phyloP scores from a whole-genome alignment of 2,113 vertebrate genomes.

The Xiphophorus couchianus region DNA sequence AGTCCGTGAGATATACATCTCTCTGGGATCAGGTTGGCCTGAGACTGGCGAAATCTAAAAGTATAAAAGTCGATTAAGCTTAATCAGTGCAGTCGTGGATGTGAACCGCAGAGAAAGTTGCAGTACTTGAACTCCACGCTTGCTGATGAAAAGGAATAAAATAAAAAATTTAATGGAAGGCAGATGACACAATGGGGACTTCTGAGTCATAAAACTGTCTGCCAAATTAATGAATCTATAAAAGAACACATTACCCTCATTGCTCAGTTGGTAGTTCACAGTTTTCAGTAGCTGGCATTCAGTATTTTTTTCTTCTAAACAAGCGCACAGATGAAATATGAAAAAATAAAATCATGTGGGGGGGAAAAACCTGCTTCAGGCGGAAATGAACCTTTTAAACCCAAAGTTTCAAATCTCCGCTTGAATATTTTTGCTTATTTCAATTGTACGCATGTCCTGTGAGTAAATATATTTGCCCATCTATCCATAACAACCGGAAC shows the following conservation, averaged over 20 bases:
- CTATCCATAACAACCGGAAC: too few species aligned
- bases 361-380: background rate
- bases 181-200: background rate
- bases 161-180: background rate
- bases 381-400: background rate
- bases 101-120: background rate
- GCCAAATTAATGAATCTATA: background rate
- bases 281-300: background rate
- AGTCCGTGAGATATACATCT: background rate
- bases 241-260: background rate
- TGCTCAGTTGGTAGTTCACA: background rate
- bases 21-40: slow-evolving; percentile 12
- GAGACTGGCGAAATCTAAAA: slow-evolving; percentile 2
- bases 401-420: too few species aligned
- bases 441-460: too few species aligned
- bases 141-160: background rate
- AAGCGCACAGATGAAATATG: too few species aligned
- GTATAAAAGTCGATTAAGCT: background rate
- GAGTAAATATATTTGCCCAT: too few species aligned
- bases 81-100: background rate
- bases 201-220: background rate
- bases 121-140: background rate
- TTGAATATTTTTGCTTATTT: too few species aligned
- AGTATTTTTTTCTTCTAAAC: slow-evolving; percentile 9
- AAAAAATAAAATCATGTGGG: background rate